phyloP scores from a whole-genome alignment of 2,888 invertebrate species.

The Galeopsomyia nigrocyanea region DNA sequence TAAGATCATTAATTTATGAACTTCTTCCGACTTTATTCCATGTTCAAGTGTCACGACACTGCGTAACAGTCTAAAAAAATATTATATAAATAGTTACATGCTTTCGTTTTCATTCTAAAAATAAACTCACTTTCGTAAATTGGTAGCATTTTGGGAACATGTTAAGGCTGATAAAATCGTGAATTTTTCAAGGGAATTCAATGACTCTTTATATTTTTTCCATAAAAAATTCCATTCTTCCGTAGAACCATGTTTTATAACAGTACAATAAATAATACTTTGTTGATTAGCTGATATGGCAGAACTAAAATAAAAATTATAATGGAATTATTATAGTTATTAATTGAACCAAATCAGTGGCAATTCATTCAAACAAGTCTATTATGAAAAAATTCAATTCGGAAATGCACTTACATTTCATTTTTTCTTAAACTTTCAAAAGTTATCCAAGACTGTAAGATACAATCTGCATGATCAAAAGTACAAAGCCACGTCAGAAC shows the following conservation, averaged over 20 bases:
- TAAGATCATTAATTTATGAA: too few species aligned
- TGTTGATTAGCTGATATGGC: conserved; percentile 82
- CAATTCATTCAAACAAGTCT: too few species aligned
- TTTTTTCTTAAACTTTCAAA: conserved; percentile 21
- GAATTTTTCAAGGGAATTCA: conserved; percentile 78
- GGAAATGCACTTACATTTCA: not conserved
- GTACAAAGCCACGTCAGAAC: conserved; percentile 57
- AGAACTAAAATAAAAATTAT: conserved; percentile 10
- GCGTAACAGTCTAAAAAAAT: too few species aligned
- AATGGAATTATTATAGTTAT: too few species aligned
- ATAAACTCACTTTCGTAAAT: too few species aligned
- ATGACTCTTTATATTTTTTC: conserved; percentile 75
- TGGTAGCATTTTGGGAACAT: too few species aligned
- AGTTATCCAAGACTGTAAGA: conserved; percentile 32
- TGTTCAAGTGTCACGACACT: too few species aligned
- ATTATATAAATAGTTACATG: too few species aligned
- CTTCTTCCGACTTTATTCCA: too few species aligned
- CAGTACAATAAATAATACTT: conserved; percentile 80
- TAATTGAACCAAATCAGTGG: too few species aligned
- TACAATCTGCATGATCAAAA: conserved; percentile 50
- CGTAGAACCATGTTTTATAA: conserved; percentile 76
- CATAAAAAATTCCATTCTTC: conserved; percentile 83
- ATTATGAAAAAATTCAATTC: too few species aligned
- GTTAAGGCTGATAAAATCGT: conserved; percentile 77
- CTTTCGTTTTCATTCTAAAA: too few species aligned